Evolutionary conservation across 2,113 vertebrate species (phyloP), one percentile per base, ranked within the genome.

Genomic region (Bubo blakistoni): DNA sequence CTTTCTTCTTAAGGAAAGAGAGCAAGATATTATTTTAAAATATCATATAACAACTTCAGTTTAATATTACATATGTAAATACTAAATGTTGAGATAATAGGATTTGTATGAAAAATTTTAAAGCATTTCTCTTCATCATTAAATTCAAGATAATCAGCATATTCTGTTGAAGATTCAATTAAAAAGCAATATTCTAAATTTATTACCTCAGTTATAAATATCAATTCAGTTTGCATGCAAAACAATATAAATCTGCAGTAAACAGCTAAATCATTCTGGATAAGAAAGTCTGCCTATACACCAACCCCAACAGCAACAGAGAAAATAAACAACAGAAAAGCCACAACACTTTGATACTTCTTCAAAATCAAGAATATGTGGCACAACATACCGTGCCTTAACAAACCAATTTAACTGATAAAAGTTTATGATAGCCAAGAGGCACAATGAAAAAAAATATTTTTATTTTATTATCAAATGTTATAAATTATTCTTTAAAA

Each of bases 221-320:
- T 88, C 52, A 78, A 58, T 78, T 92, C 34, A 3, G 51, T 94
- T 86, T 84, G 55, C 26, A 70, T 12, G 47, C 30, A 66, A 66
- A 90, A 38, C 40, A 82, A 91, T 34, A 83, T 55, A 74, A 58
- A 94, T 66, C 42, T 67, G 54, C 73, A 58, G 86, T 71, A 94
- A 92, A 93, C 73, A 94, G 78, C 63, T 87, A 94, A 65, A 91
- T 92, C 89, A 80, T 66, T 78, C 83, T 89, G 67, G 51, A 82
- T 76, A 62, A 61, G 8, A 59, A 76, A 59, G 16, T 40, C 30
- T 16, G 14, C 59, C 80, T 81, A 19, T 13, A 38, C 7, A 69
- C 26, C 59, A 74, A 32, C 7, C 12, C 18, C 17, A 62, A 44
- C 0, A 74, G 46, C 80, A 81, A 66, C 34, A 40, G 47, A 63